phyloP scores from a whole-genome alignment of 2,888 invertebrate species.

The Euproctis similis region DNA sequence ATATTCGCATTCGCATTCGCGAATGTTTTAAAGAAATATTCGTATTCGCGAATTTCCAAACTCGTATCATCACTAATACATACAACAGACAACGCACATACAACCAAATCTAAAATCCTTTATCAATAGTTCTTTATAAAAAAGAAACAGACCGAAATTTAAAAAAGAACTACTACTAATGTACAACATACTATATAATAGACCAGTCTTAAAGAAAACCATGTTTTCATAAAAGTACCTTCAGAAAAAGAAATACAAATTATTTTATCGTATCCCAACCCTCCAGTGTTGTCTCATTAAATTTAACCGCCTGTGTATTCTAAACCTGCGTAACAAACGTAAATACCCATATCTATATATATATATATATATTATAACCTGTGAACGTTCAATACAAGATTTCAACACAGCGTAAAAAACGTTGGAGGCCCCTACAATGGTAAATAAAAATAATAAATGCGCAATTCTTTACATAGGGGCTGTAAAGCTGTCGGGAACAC shows the following conservation, averaged over 20 bases:
- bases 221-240: constrained; percentile 3
- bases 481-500: constrained; percentile 67
- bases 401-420: constrained; percentile 48
- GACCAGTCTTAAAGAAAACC: not conserved
- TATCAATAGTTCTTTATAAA: too few relatives aligned
- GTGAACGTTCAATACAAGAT: constrained; percentile 42
- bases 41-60: too few relatives aligned
- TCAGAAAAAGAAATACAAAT: constrained; percentile 6
- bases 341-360: constrained; percentile 2
- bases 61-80: too few relatives aligned
- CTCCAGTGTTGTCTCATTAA: constrained; percentile 4
- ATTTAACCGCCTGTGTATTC: constrained; percentile 8
- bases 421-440: constrained; percentile 41
- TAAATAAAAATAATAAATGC: constrained; percentile 72
- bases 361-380: constrained; percentile 5
- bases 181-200: not conserved
- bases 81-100: too few relatives aligned
- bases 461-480: constrained; percentile 63
- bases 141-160: too few relatives aligned
- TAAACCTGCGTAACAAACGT: too few relatives aligned
- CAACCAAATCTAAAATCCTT: too few relatives aligned
- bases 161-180: too few relatives aligned
- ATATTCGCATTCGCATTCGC: too few relatives aligned
- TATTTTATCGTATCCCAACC: constrained; percentile 5
- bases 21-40: too few relatives aligned